A percentile compares a stretch with the other conserved stretches of the same genome.
These are phyloP conservation scores for Leptinotarsa undecemlineata DNA, from an alignment of 1,140 invertebrate species.

Conservation along the genomic window DNA sequence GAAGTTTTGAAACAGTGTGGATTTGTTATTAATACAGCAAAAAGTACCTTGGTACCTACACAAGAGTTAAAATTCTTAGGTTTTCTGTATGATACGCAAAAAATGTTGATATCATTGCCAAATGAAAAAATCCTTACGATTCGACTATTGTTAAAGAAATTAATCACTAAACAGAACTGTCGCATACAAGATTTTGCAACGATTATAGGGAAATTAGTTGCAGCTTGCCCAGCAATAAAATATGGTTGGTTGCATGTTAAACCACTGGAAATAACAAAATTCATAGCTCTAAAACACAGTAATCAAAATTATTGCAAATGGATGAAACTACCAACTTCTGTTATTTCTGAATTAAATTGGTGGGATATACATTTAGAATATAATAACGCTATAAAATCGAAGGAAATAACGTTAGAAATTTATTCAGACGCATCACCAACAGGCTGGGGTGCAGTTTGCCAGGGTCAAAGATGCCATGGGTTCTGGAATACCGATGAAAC, in stretches of 20 bases:
- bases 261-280: constrained; percentile 17
- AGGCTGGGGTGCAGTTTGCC: constrained; percentile 4
- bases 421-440: constrained; percentile 24
- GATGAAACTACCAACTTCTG: constrained; percentile 13
- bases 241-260: constrained; percentile 26
- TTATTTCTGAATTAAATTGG: constrained; percentile 16
- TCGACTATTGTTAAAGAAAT: neutral
- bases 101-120: constrained; percentile 15
- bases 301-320: neutral
- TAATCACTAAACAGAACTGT: constrained; percentile 14
- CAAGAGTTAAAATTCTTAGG: neutral
- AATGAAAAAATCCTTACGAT: neutral
- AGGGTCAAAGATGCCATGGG: constrained; percentile 25
- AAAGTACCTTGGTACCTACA: constrained; percentile 17
- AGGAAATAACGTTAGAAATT: constrained; percentile 17
- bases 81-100: constrained; percentile 15
- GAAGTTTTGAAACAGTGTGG: constrained; percentile 12
- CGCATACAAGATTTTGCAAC: neutral
- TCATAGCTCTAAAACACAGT: neutral
- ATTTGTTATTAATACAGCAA: constrained; percentile 26
- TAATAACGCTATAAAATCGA: constrained; percentile 3
- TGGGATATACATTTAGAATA: constrained; percentile 20
- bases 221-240: constrained; percentile 11
- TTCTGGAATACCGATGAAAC: constrained; percentile 38
- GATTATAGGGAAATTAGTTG: constrained; percentile 9